Evolutionary conservation across 2,888 invertebrate species (phyloP).

Genomic region (Marasmarcha lunaedactyla): DNA sequence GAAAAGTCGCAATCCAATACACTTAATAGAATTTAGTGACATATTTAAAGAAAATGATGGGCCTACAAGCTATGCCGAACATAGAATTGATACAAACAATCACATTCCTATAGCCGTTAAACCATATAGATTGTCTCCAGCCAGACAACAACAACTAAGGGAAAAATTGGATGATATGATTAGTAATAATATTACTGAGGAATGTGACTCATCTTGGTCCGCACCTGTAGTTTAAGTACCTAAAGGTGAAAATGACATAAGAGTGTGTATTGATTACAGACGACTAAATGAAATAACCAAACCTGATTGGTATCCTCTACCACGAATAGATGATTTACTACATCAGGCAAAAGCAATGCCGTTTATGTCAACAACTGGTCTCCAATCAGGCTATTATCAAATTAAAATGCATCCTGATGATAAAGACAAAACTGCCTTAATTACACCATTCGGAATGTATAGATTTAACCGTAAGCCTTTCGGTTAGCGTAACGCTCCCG

Average conservation of each 20-base stretch:
- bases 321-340: too few species aligned
- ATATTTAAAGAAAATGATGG: constrained; percentile 6
- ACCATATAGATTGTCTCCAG: constrained; percentile 16
- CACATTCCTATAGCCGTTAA: too few species aligned
- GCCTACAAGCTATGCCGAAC: constrained; percentile 11
- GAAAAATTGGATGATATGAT: constrained; percentile 7
- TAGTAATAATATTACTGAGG: constrained; percentile 20
- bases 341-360: too few species aligned
- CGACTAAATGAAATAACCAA: too few species aligned
- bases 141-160: constrained; percentile 4
- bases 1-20: constrained; percentile 1
- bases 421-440: too few species aligned
- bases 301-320: too few species aligned
- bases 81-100: constrained; percentile 21
- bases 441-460: too few species aligned
- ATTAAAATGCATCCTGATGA: too few species aligned
- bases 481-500: constrained; percentile 22
- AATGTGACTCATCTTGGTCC: constrained; percentile 22
- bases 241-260: constrained; percentile 1
- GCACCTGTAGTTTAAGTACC: constrained; percentile 5
- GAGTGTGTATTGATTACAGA: constrained; percentile 6
- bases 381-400: too few species aligned
- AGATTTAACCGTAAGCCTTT: constrained; percentile 23
- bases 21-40: constrained; percentile 1
- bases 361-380: too few species aligned